Base-by-base conservation (phyloP, 2,113 vertebrate genomes). In the Rafetus swinhoei region DNA sequence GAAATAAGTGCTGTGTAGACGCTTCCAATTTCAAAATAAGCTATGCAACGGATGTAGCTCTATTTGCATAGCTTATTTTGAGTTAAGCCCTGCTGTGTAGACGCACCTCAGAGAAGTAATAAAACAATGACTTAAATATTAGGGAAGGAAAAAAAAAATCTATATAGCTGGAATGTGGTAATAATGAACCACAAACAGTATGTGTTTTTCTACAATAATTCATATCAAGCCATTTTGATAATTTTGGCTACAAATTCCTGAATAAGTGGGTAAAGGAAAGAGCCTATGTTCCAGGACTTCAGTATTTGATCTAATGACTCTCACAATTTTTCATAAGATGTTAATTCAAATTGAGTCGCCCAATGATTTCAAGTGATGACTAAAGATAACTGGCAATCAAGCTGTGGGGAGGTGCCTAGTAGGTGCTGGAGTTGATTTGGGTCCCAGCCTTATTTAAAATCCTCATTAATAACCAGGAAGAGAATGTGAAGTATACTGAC, bases 361-460 rank as follows among this genome's bases (percentile, higher is more conserved):
- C 56, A 56, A 45, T 77, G 79, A 87, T 90, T 87, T 9, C 52
- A 55, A 88, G 62, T 3, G 22, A 77, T 22, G 93, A n/a, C 24
- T 74, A 69, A 94, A 87, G 35, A 21, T 29, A 83, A 60, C 53
- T 57, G 82, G 55, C 79, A 84, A 79, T 57, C 82, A 81, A 76
- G n/a, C 77, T 2, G 0, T 2, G 88, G 91, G 84, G 86, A n/a
- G n/a, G n/a, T n/a, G n/a, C n/a, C n/a, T n/a, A n/a, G n/a, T n/a
- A 92, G 90, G 93, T 91, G n/a, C 84, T 57, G 94, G 94, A 96
- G 95, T 95, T 93, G 39, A 50, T 24, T 72, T 15, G 10, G 35
- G 50, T 85, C 85, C 52, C 80, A 82, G n/a, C 56, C 52, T 79
- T 52, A 84, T 84, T 94, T 82, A 79, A 92, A 95, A 86, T 0